Conservation (phyloP, 2,113 vertebrate species). For the Alouatta palliata region DNA sequence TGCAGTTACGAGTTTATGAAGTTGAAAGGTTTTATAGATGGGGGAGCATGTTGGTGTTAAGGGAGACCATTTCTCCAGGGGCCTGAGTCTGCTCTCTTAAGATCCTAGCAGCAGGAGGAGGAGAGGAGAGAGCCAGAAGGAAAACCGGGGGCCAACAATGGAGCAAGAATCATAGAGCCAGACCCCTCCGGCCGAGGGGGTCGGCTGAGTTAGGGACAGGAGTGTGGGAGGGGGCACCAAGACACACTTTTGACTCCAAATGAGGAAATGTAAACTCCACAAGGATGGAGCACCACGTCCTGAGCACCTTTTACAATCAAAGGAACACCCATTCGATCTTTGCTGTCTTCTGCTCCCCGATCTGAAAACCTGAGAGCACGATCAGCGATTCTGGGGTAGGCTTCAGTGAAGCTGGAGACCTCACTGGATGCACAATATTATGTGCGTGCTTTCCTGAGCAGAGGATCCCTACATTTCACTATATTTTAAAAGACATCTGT, state of each 20-base stretch:
- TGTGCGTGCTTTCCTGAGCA: background rate
- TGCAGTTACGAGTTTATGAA: slow-evolving; percentile 81
- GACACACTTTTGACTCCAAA: background rate
- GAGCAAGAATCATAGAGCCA: background rate
- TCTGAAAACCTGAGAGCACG: background rate
- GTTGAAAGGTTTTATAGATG: slow-evolving; percentile 77
- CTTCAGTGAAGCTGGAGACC: background rate
- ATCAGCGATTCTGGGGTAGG: background rate
- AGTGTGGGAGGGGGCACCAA: background rate
- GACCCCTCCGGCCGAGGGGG: background rate
- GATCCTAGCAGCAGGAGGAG: slow-evolving; percentile 31
- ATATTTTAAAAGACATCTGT: background rate
- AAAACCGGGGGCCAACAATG: background rate
- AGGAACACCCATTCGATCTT: background rate
- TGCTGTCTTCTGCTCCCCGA: background rate
- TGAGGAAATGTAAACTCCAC: background rate
- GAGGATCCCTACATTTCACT: background rate
- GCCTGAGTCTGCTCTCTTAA: slow-evolving; percentile 67
- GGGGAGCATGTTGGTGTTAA: slow-evolving; percentile 68
- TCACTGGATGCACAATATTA: background rate
- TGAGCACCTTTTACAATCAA: background rate
- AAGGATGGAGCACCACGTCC: background rate
- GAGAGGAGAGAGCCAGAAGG: slow-evolving; percentile 24
- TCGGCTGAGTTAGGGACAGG: background rate
- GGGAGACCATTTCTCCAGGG: slow-evolving; percentile 64